Evolutionary conservation across 2,113 vertebrate species (phyloP).

Genomic region (Trogon melanurus): DNA sequence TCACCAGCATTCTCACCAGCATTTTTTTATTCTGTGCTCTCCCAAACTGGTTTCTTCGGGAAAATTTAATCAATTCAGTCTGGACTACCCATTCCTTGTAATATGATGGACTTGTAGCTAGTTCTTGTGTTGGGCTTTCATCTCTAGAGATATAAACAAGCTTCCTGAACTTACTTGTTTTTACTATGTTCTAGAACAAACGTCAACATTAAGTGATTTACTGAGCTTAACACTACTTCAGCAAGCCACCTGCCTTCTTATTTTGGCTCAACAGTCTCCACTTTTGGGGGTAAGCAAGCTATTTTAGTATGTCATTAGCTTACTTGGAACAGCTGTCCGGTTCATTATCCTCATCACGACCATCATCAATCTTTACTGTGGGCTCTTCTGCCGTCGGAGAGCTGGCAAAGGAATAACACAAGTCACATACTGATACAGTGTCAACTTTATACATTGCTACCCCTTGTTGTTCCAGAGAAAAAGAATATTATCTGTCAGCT

Average conservation of each 20-base stretch:
- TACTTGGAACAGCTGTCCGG: conserved; percentile 80
- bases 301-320: conserved; percentile 37
- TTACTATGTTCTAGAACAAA: not conserved
- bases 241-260: not conserved
- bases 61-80: not conserved
- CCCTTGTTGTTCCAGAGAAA: not conserved
- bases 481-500: not conserved
- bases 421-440: not conserved
- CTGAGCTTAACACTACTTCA: not conserved
- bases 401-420: conserved; percentile 44
- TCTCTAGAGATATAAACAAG: not conserved
- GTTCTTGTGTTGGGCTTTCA: not conserved
- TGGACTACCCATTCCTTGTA: not conserved
- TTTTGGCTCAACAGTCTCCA: not conserved
- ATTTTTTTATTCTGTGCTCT: not conserved
- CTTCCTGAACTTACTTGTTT: not conserved
- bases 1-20: not conserved
- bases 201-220: not conserved
- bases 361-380: conserved; percentile 86
- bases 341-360: conserved; percentile 69
- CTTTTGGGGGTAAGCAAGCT: not conserved
- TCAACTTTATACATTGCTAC: not conserved
- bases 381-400: conserved; percentile 73
- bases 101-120: not conserved
- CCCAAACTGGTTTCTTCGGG: not conserved